Evolutionary conservation across 2,888 invertebrate genomes (phyloP), one percentile per base, ranked within the genome.

Genomic region (Achlya flavicornis): DNA sequence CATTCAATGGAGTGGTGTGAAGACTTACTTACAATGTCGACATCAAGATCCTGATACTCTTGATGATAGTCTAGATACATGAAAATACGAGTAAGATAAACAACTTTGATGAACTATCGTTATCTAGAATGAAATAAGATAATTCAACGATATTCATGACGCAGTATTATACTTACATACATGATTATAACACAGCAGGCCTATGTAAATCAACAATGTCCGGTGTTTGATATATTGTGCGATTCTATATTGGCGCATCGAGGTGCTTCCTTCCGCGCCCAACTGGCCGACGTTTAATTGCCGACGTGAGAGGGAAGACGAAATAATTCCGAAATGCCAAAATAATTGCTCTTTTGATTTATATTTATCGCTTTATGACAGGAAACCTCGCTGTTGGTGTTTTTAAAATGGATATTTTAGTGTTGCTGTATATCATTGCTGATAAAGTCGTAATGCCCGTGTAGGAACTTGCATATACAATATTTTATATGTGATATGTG

Each of bases 181-280:
- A 67, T 74, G 73, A 77, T 82, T 71, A 80, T 83, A 81, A 81
- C 78, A 80, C 76, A 64, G 70, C 66, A 70, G 70, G 67, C 67
- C 73, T 73, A 78, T 80, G 83, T 88, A 88, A 87, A 88, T 89
- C 85, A 88, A 77, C 76, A 72, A 75, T 74, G 76, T 86, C 85
- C 83, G 83, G 75, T 65, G 43, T 63, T 75, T 84, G 85, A 89
- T 85, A 85, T 87, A 87, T 84, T 78, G 75, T 74, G 77, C 79
- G 77, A 82, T 79, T 81, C 78, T 86, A 85, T 85, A 87, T 86
- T 83, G 86, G 81, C 78, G 84, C 77, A 79, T 80, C 78, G 83
- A 74, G 73, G 68, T 59, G 77, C 77, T 86, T 88, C 88, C 87
- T 87, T 86, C 86, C 88, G 74, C 73, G 75, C 68, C 66, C 75